Conservation (phyloP, 1,140 invertebrate genomes). For the Drosophila pectinifera region DNA sequence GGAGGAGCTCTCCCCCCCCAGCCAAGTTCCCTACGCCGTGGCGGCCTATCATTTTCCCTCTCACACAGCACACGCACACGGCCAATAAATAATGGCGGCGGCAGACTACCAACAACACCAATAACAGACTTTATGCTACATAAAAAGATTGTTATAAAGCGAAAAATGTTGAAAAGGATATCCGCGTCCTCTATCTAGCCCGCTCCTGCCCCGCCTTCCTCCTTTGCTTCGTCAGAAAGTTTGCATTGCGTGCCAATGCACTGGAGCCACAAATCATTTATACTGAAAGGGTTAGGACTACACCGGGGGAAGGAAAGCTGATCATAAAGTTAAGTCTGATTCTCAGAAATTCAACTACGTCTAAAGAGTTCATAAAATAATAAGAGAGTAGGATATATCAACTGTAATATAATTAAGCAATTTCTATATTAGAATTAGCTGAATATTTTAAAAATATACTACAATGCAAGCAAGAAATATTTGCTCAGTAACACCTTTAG, state of each 20-base stretch:
- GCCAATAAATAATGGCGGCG: constrained; percentile 67
- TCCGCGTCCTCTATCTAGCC: constrained; percentile 55
- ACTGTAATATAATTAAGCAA: neutral
- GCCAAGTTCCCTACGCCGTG: neutral
- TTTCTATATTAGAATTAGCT: too few species aligned
- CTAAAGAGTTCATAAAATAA: neutral
- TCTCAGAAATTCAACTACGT: fast-evolving
- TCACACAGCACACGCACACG: constrained; percentile 74
- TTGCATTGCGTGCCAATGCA: constrained; percentile 81
- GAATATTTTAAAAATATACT: neutral
- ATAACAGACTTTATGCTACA: constrained; percentile 44
- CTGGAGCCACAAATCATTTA: constrained; percentile 80
- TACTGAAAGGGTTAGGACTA: constrained; percentile 54
- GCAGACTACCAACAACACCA: constrained; percentile 41
- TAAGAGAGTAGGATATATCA: too few species aligned
- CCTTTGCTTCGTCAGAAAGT: constrained; percentile 32
- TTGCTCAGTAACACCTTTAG: neutral
- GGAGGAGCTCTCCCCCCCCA: neutral
- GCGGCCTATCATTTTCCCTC: constrained; percentile 63
- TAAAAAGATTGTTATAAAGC: constrained; percentile 62
- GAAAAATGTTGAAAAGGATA: constrained; percentile 77
- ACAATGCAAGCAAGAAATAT: neutral
- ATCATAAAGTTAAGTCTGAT: neutral
- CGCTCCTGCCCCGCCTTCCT: neutral
- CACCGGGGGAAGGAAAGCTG: constrained; percentile 1